These are phyloP conservation scores for Spatula versicolor DNA, from an alignment of 2,797 vertebrate species.

Conservation along the genomic window DNA sequence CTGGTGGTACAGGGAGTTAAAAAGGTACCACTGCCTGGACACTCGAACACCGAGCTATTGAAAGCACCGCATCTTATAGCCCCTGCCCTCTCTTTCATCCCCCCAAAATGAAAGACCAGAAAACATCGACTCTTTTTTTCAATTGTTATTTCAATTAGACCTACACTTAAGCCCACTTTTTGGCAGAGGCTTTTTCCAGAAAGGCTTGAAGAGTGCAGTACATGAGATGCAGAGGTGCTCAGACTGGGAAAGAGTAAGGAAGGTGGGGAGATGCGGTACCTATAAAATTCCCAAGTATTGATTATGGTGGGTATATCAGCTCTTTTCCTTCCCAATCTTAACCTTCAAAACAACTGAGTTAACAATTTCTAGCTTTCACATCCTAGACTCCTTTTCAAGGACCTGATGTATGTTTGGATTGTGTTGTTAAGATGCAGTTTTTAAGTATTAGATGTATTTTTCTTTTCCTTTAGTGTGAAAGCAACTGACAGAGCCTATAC, in stretches of 20 bases:
- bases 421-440: not conserved
- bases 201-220: not conserved
- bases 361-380: not conserved
- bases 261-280: not conserved
- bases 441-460: not conserved
- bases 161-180: not conserved
- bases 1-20: not conserved
- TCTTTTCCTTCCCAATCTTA: not conserved
- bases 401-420: not conserved
- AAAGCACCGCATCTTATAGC: not conserved
- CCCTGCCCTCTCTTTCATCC: fast-evolving
- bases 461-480: not conserved
- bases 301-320: not conserved
- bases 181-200: not conserved
- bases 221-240: not conserved
- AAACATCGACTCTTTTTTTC: not conserved
- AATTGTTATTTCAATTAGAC: not conserved
- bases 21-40: not conserved
- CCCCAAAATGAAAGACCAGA: not conserved
- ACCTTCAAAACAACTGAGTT: not conserved
- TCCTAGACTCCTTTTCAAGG: not conserved
- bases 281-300: not conserved
- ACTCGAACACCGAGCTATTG: not conserved
- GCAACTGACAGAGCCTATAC: not conserved
- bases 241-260: not conserved